phyloP scores from a whole-genome alignment of 2,113 vertebrate species.

The Tiliqua scincoides region DNA sequence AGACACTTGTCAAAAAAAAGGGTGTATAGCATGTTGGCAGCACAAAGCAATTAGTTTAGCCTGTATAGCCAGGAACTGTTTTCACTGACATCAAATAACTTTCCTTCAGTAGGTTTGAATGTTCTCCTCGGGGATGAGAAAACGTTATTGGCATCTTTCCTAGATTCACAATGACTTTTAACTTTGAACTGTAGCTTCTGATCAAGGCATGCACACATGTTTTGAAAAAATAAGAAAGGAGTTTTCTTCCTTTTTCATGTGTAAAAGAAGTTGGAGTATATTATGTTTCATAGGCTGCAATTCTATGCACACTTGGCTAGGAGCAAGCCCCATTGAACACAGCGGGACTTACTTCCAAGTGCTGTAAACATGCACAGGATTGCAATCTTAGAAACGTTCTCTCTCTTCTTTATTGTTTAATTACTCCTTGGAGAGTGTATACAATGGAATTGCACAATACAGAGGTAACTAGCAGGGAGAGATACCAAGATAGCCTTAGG shows the following conservation, averaged over 20 bases:
- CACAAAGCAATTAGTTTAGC: conserved; percentile 7
- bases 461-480: background rate
- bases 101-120: conserved; percentile 12
- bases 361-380: no score
- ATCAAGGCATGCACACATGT: background rate
- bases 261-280: background rate
- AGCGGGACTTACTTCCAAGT: no score
- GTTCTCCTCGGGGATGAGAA: conserved; percentile 9
- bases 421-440: background rate
- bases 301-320: no score
- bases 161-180: conserved; percentile 32
- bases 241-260: background rate
- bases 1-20: background rate
- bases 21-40: conserved; percentile 3
- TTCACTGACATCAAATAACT: conserved; percentile 30
- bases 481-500: no score
- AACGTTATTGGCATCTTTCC: conserved; percentile 30
- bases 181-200: background rate
- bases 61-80: background rate
- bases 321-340: no score
- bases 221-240: background rate
- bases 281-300: background rate
- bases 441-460: background rate
- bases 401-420: background rate
- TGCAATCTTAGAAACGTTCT: no score